A percentile compares a stretch with the other conserved stretches of the same genome.
These are phyloP conservation scores for Ceyx margarethae DNA, from an alignment of 2,113 vertebrate species.

Conservation along the genomic window DNA sequence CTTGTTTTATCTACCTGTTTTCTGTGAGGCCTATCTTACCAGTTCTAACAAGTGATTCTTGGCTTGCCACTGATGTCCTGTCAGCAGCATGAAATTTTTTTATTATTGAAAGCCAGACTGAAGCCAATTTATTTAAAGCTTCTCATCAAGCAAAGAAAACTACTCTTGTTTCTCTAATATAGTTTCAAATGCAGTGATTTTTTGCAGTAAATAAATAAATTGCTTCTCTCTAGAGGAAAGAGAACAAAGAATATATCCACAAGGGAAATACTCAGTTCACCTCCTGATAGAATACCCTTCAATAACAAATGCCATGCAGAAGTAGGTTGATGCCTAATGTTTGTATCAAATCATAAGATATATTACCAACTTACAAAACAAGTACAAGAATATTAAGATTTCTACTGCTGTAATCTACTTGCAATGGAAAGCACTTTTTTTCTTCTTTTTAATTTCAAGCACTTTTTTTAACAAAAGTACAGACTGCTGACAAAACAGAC, in stretches of 20 bases:
- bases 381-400: not conserved
- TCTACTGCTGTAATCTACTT: not conserved
- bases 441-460: not conserved
- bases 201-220: slow-evolving; percentile 19
- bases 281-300: not conserved
- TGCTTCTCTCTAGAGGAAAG: not conserved
- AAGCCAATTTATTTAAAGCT: slow-evolving; percentile 1
- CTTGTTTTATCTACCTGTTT: not conserved
- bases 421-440: not conserved
- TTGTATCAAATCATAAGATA: not conserved
- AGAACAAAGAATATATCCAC: not conserved
- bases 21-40: not conserved
- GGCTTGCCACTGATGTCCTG: not conserved
- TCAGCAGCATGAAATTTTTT: not conserved
- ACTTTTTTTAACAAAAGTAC: not conserved
- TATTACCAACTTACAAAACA: not conserved
- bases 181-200: not conserved
- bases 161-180: not conserved
- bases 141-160: not conserved
- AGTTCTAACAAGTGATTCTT: not conserved
- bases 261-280: not conserved
- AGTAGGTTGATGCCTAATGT: not conserved
- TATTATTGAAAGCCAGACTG: not conserved
- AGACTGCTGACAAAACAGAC: not conserved
- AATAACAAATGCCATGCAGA: not conserved